A percentile compares a stretch with the other conserved stretches of the same genome.
Conservation (phyloP, 2,113 vertebrate species). For the Actenoides lindsayi region DNA sequence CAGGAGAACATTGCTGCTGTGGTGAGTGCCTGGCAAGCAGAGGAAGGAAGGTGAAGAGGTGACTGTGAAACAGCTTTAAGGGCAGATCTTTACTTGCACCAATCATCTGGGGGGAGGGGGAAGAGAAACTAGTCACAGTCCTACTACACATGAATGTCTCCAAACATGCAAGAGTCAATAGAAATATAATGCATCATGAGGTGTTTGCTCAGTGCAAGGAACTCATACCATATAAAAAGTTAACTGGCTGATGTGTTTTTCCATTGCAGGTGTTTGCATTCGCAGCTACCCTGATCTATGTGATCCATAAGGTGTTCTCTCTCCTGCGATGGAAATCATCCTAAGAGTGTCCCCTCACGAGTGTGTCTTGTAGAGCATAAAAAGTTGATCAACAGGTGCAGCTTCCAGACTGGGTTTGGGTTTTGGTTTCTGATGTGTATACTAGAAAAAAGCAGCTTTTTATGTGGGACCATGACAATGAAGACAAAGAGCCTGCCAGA, state of each 20-base stretch:
- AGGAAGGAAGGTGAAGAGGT: neutral
- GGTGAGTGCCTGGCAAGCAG: constrained; percentile 64
- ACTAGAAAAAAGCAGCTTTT: neutral
- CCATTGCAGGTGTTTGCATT: constrained; percentile 82
- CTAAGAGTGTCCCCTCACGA: constrained; percentile 8
- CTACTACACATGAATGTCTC: accelerated
- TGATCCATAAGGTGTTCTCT: constrained; percentile 79
- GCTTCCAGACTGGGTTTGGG: constrained; percentile 10
- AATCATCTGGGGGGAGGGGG: neutral
- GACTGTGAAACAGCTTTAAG: neutral
- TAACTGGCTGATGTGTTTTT: neutral
- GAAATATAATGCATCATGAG: accelerated
- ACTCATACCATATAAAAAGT: neutral
- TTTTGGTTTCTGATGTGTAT: neutral
- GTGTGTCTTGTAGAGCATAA: neutral
- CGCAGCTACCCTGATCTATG: constrained; percentile 78
- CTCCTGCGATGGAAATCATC: constrained; percentile 80
- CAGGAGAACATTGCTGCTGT: constrained; percentile 78
- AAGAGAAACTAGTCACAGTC: neutral
- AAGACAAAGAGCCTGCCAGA: neutral
- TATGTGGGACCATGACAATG: neutral
- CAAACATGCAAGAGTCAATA: neutral
- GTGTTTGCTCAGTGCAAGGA: neutral
- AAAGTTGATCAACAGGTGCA: neutral
- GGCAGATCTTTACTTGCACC: neutral